Evolutionary conservation across 1,140 invertebrate genomes (phyloP).

Genomic region (Phenacoccus solenopsis): DNA sequence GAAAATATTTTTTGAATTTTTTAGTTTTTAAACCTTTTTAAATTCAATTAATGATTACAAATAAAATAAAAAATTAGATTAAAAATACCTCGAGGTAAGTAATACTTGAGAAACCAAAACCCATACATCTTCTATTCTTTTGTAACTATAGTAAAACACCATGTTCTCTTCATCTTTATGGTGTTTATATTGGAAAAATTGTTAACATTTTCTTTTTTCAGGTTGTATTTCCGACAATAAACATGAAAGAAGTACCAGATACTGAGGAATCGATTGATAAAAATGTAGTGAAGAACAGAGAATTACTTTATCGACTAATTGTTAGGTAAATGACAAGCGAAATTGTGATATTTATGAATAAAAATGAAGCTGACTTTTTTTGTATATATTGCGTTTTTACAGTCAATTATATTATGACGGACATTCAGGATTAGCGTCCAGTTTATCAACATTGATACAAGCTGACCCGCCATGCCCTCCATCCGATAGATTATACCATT

Average conservation of each 20-base stretch:
- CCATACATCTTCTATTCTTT: too few relatives aligned
- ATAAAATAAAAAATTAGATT: too few relatives aligned
- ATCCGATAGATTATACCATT: slow-evolving; percentile 76
- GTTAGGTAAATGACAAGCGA: slow-evolving; percentile 52
- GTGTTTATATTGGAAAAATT: too few relatives aligned
- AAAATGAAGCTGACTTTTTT: slow-evolving; percentile 20
- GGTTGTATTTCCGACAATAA: not conserved
- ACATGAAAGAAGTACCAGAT: slow-evolving; percentile 42
- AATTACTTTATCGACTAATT: slow-evolving; percentile 70
- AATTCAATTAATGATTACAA: too few relatives aligned
- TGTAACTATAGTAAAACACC: too few relatives aligned
- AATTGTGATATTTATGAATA: slow-evolving; percentile 4
- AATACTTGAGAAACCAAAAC: too few relatives aligned
- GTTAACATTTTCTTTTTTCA: not conserved
- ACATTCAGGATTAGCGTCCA: slow-evolving; percentile 75
- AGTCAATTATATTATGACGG: slow-evolving; percentile 91
- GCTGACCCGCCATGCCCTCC: slow-evolving; percentile 87
- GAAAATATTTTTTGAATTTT: too few relatives aligned
- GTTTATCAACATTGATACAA: slow-evolving; percentile 63
- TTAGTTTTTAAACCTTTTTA: too few relatives aligned
- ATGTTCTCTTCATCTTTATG: too few relatives aligned
- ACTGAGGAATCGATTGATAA: slow-evolving; percentile 28
- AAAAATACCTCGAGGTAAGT: too few relatives aligned
- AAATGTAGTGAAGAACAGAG: slow-evolving; percentile 63
- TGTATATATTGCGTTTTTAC: slow-evolving; percentile 29